A percentile compares a stretch with the other conserved stretches of the same genome.
Conservation (phyloP, 1,140 invertebrate genomes). For the Drosophila orosa region DNA sequence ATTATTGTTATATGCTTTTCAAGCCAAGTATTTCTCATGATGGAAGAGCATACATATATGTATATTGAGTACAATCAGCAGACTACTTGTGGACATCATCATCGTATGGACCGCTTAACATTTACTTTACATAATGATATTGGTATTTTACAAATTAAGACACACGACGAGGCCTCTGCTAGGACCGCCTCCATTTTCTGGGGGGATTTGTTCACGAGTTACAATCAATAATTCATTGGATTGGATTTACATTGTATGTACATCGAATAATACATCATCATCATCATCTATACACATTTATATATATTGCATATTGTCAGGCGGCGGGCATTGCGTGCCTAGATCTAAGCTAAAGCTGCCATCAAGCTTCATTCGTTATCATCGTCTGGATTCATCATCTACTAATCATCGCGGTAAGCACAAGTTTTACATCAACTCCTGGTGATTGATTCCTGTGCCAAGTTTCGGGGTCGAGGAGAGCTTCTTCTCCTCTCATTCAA, state of each 20-base stretch:
- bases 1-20: slow-evolving; percentile 27
- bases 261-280: slow-evolving; percentile 60
- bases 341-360: slow-evolving; percentile 56
- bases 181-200: slow-evolving; percentile 11
- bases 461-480: slow-evolving; percentile 23
- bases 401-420: slow-evolving; percentile 53
- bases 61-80: slow-evolving; percentile 25
- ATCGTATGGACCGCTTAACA: slow-evolving; percentile 37
- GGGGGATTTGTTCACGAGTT: slow-evolving; percentile 52
- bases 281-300: slow-evolving; percentile 44
- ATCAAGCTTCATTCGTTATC: slow-evolving; percentile 49
- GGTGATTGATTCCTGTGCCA: slow-evolving; percentile 68
- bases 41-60: slow-evolving; percentile 21
- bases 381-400: slow-evolving; percentile 17
- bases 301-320: slow-evolving; percentile 59
- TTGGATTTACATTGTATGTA: slow-evolving; percentile 54
- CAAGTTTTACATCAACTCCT: slow-evolving; percentile 66
- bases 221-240: slow-evolving; percentile 38
- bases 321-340: slow-evolving; percentile 55
- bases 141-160: slow-evolving; percentile 44
- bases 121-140: slow-evolving; percentile 38
- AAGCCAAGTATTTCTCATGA: slow-evolving; percentile 18
- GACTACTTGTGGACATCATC: slow-evolving; percentile 30
- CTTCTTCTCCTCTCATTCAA: slow-evolving; percentile 6
- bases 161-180: slow-evolving; percentile 18